Evolutionary conservation across 2,797 vertebrate genomes (phyloP).

Genomic region (Eulemur albifrons): DNA sequence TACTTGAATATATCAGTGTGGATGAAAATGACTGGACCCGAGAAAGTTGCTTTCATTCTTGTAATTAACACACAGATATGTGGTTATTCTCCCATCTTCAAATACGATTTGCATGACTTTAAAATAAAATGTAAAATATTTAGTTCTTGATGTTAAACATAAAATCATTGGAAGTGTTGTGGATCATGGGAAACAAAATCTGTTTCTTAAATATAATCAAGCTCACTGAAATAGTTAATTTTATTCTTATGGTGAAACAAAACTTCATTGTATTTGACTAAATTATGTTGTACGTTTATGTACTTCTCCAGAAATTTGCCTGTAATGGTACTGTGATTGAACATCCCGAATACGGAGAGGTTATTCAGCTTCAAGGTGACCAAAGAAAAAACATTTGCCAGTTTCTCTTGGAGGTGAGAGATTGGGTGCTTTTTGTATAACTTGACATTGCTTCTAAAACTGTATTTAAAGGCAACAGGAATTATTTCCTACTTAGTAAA

Average conservation of each 20-base stretch:
- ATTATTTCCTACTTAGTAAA: not conserved
- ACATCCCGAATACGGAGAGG: slow-evolving; percentile 90
- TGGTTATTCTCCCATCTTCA: not conserved
- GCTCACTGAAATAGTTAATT: not conserved
- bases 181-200: not conserved
- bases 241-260: not conserved
- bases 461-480: not conserved
- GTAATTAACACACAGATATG: not conserved
- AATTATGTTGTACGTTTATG: not conserved
- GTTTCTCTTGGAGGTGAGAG: slow-evolving; percentile 89
- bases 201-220: not conserved
- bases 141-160: not conserved
- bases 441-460: slow-evolving; percentile 7
- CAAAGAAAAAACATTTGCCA: slow-evolving; percentile 90
- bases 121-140: not conserved
- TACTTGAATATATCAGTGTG: not conserved
- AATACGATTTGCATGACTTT: not conserved
- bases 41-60: not conserved
- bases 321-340: slow-evolving; percentile 91
- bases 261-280: not conserved
- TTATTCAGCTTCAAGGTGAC: slow-evolving; percentile 91
- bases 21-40: too few relatives aligned
- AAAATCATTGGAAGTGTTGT: not conserved
- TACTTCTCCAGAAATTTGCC: slow-evolving; percentile 87
- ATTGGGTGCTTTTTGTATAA: not conserved